A percentile compares a stretch with the other conserved stretches of the same genome.
Conservation (phyloP, 1,140 invertebrate genomes). For the Drosophila ambigua region DNA sequence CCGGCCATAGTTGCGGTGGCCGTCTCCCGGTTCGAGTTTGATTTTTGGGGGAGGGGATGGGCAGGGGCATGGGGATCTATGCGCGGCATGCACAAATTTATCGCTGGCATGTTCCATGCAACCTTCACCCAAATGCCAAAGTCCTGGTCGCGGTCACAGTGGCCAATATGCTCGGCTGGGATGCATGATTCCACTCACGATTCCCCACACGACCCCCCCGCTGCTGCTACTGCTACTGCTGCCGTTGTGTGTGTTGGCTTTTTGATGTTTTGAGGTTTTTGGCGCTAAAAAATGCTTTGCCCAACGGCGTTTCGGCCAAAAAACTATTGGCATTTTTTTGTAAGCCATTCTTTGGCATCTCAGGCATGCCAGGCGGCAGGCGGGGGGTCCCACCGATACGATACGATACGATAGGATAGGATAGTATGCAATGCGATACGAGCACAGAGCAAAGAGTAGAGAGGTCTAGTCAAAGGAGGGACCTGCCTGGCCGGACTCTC, state of each 20-base stretch:
- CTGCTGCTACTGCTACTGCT: background rate
- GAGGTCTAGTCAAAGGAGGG: background rate
- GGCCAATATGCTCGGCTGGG: constrained; percentile 66
- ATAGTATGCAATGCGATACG: too few relatives aligned
- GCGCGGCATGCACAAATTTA: constrained; percentile 80
- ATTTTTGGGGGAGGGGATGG: background rate
- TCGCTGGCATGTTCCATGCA: constrained; percentile 71
- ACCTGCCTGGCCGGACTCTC: constrained; percentile 12
- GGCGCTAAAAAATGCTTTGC: constrained; percentile 74
- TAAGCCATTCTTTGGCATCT: constrained; percentile 51
- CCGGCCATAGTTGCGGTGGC: constrained; percentile 59
- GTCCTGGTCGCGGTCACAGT: constrained; percentile 49
- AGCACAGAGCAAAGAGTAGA: too few relatives aligned
- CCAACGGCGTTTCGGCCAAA: constrained; percentile 55
- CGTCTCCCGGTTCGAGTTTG: constrained; percentile 11
- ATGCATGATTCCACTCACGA: constrained; percentile 42
- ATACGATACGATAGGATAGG: background rate
- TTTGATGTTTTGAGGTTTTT: constrained; percentile 80
- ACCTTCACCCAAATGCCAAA: constrained; percentile 79
- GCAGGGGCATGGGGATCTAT: constrained; percentile 66
- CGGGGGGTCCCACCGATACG: background rate
- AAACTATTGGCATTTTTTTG: constrained; percentile 75
- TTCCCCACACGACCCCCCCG: background rate
- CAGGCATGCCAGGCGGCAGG: constrained; percentile 51
- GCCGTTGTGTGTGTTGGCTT: constrained; percentile 55